Percentiles rank a stretch among this genome's conserved stretches.
Conservation (phyloP, 1,140 invertebrate species). For the Argopecten irradians region DNA sequence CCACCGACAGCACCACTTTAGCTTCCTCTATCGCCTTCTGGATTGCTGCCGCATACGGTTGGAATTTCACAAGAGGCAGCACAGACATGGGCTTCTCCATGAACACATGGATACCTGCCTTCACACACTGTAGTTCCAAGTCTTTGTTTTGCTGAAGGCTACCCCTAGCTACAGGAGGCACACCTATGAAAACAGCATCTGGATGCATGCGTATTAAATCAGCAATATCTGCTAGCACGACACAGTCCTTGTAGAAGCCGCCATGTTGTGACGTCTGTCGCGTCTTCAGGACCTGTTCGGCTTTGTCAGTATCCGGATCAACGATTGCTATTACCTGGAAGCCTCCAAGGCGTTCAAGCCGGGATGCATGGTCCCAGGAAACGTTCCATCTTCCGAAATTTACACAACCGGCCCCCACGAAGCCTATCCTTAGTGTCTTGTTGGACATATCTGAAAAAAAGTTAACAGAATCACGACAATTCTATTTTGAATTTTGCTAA, state of each 20-base stretch:
- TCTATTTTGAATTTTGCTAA: no score
- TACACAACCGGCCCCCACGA: neutral
- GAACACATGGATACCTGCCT: slow-evolving; percentile 24
- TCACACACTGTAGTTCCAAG: neutral
- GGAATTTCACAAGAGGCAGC: neutral
- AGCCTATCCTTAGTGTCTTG: neutral
- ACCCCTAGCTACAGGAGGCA: neutral
- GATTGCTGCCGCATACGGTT: neutral
- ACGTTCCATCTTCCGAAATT: slow-evolving; percentile 16
- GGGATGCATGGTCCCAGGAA: slow-evolving; percentile 22
- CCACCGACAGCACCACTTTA: slow-evolving; percentile 9
- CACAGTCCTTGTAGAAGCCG: neutral
- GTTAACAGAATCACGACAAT: no score
- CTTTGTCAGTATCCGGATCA: slow-evolving; percentile 8
- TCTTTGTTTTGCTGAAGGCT: neutral
- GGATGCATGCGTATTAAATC: neutral
- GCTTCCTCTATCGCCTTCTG: neutral
- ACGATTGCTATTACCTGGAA: slow-evolving; percentile 18
- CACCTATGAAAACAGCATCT: slow-evolving; percentile 28
- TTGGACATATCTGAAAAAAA: neutral
- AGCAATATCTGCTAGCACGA: neutral
- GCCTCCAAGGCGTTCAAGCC: neutral
- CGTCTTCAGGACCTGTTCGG: neutral
- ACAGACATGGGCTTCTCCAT: slow-evolving; percentile 25
- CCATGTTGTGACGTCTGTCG: neutral